phyloP scores from a whole-genome alignment of 2,888 invertebrate species.

The Eupithecia dodoneata region DNA sequence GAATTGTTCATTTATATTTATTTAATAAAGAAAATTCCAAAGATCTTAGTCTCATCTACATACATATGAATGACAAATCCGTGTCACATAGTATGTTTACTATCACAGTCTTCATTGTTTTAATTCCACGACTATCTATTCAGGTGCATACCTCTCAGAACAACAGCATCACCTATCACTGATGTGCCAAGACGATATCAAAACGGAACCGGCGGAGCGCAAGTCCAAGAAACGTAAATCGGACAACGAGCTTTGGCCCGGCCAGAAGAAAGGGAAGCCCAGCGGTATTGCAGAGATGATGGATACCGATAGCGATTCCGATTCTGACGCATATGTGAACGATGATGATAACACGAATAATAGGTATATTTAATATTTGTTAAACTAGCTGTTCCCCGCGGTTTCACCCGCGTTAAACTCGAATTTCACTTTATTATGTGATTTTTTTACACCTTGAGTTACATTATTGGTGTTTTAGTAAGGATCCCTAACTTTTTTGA shows the following conservation, averaged over 20 bases:
- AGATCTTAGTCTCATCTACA: no score
- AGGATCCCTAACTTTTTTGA: no score
- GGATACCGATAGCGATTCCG: constrained; percentile 85
- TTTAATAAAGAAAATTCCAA: no score
- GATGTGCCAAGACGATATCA: constrained; percentile 74
- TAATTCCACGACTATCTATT: background rate
- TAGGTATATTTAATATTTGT: constrained; percentile 38
- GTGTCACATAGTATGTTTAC: background rate
- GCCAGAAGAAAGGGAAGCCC: constrained; percentile 85
- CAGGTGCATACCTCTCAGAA: constrained; percentile 77
- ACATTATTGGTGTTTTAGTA: no score
- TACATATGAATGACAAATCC: background rate
- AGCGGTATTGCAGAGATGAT: constrained; percentile 82
- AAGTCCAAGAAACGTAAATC: constrained; percentile 86
- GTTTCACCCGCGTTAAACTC: no score
- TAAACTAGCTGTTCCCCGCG: no score
- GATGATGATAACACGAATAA: constrained; percentile 79
- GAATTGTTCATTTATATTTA: no score
- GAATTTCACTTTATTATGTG: no score
- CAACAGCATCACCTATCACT: constrained; percentile 77
- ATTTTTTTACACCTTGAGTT: no score
- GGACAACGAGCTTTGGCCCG: constrained; percentile 84
- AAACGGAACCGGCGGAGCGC: constrained; percentile 71
- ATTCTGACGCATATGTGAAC: constrained; percentile 74
- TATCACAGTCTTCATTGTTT: background rate